Base-by-base conservation (phyloP, 2,113 vertebrate species). In the Corythornis cristatus region DNA sequence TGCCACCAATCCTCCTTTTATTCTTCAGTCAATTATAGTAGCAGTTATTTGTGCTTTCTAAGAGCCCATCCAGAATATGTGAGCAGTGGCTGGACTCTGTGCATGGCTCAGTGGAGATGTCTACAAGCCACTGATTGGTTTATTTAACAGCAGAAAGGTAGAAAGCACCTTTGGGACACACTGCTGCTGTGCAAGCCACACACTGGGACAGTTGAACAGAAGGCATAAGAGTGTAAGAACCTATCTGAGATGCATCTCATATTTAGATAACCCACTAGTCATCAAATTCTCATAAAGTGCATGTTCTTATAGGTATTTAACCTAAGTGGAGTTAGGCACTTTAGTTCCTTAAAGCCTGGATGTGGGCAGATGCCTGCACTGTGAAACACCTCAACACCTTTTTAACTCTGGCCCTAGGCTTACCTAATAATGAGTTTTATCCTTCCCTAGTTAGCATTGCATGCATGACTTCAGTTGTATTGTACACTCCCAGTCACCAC, bases 81-180 rank as follows among this genome's bases (percentile, higher is more conserved):
- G 56, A 77, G 76, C 84, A 62, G 77, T 15, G 40, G 29, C 61
- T 92, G 68, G 76, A 48, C 70, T 21, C 33, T 35, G 54, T 1
- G 3, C 19, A 6, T 12, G 17, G 48, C 82, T 67, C 6, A 1
- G 6, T 5, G 40, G 61, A 53, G 12, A 37, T 0, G 0, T 7
- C 66, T 60, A 28, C n/a, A n/a, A 40, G 68, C n/a, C 25, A 1
- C 0, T 3, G 16, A 56, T 10, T 54, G 53, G 22, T 42, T 66
- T 29, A 31, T 37, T 56, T 33, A 5, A 50, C 13, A 66, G 42
- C 50, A 1, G n/a, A 54, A 50, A 80, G 14, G 61, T 15, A 86
- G 70, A 25, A 78, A 58, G 23, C 5, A 29, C 42, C 37, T 77
- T 21, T 37, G 77, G 56, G 9, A 42, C 31, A 6, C 22, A 14